phyloP scores from a whole-genome alignment of 2,113 vertebrate genomes.

The Ammodytes dubius region DNA sequence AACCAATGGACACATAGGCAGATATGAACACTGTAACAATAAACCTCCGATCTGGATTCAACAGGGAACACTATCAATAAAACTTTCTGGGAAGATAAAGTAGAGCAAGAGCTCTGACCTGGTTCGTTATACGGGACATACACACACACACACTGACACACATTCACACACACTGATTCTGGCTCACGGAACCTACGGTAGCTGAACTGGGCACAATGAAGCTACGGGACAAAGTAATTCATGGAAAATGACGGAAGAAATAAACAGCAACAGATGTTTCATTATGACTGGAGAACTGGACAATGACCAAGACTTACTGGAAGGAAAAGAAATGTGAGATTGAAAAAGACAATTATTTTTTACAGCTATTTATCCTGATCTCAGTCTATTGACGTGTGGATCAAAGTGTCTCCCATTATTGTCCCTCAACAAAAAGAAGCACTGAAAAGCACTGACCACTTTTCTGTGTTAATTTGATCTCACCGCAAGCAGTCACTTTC shows the following conservation, averaged over 20 bases:
- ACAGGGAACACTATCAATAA: slow-evolving; percentile 31
- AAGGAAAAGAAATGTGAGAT: slow-evolving; percentile 46
- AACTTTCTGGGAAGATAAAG: slow-evolving; percentile 55
- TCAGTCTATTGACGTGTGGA: slow-evolving; percentile 52
- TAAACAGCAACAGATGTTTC: slow-evolving; percentile 9
- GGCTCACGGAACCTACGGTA: slow-evolving; percentile 32
- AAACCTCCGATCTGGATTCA: slow-evolving; percentile 36
- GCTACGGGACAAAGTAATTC: background rate
- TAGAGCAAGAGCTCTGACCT: slow-evolving; percentile 66
- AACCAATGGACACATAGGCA: background rate
- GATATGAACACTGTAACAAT: background rate
- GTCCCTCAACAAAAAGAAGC: slow-evolving; percentile 49
- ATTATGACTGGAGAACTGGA: slow-evolving; percentile 10
- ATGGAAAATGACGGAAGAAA: background rate
- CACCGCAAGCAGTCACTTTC: slow-evolving; percentile 18
- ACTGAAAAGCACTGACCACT: slow-evolving; percentile 65
- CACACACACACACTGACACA: slow-evolving; percentile 25
- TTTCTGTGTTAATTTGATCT: slow-evolving; percentile 25
- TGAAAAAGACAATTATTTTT: slow-evolving; percentile 70
- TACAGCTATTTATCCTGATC: slow-evolving; percentile 64
- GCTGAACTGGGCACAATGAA: slow-evolving; percentile 36
- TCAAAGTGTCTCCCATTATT: slow-evolving; percentile 43
- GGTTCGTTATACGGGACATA: slow-evolving; percentile 47
- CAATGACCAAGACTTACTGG: background rate
- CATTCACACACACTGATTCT: slow-evolving; percentile 46